phyloP scores from a whole-genome alignment of 2,797 vertebrate genomes.

The Schizopygopsis pylzovi region DNA sequence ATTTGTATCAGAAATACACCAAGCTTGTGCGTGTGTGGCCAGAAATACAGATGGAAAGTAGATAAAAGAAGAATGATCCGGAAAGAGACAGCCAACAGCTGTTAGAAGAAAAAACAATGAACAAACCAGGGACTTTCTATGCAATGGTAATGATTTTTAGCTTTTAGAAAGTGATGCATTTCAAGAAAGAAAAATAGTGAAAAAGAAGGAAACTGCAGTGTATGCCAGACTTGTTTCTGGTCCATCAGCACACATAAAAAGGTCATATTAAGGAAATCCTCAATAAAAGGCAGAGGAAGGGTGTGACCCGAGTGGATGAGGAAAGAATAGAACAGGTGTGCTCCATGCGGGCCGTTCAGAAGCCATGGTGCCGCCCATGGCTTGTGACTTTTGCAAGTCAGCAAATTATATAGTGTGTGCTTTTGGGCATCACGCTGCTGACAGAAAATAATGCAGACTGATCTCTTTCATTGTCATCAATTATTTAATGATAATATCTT shows the following conservation, averaged over 20 bases:
- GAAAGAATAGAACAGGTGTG: slow-evolving; percentile 42
- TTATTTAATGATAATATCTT: neutral
- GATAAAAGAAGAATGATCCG: neutral
- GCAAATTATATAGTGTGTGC: neutral
- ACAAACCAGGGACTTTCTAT: neutral
- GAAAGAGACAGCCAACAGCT: slow-evolving; percentile 4
- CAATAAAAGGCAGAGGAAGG: slow-evolving; percentile 8
- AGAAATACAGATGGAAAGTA: slow-evolving; percentile 11
- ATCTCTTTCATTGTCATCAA: slow-evolving; percentile 8
- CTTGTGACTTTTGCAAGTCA: slow-evolving; percentile 1
- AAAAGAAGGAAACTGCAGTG: neutral
- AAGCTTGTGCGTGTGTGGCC: neutral
- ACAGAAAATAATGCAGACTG: neutral
- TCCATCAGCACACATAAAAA: neutral
- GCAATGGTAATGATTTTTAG: neutral
- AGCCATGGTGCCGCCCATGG: neutral
- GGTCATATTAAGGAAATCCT: neutral
- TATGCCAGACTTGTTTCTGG: neutral
- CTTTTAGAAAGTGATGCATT: neutral
- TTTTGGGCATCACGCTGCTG: neutral
- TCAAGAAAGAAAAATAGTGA: neutral
- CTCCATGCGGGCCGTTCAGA: neutral
- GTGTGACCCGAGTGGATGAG: neutral
- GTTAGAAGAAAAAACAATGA: neutral
- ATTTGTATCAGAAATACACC: neutral